A percentile compares a stretch with the other conserved stretches of the same genome.
These are phyloP conservation scores for Cerastis rubricosa DNA, from an alignment of 2,888 invertebrate genomes.

Conservation along the genomic window DNA sequence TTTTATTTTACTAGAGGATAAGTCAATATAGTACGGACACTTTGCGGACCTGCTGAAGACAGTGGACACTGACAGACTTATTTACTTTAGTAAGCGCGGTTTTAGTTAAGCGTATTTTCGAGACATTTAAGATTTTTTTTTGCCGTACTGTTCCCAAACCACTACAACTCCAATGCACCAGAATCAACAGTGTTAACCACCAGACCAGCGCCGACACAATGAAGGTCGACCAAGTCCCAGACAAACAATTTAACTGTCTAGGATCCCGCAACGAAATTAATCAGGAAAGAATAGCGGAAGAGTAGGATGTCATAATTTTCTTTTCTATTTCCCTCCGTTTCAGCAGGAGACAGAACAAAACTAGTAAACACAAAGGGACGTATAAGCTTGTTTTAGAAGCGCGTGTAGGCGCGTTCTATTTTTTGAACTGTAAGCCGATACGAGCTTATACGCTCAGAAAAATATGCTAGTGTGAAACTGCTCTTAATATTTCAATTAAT, in stretches of 20 bases:
- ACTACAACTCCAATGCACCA: too few relatives aligned
- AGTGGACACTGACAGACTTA: background rate
- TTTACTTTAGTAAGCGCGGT: background rate
- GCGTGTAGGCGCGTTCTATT: background rate
- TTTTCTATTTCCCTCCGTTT: too few relatives aligned
- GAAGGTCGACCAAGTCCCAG: too few relatives aligned
- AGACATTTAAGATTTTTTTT: background rate
- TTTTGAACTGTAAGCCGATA: background rate
- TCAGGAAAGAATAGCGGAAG: too few relatives aligned
- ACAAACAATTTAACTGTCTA: too few relatives aligned
- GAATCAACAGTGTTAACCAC: too few relatives aligned
- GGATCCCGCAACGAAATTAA: too few relatives aligned
- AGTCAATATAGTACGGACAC: background rate
- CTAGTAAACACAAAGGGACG: too few relatives aligned
- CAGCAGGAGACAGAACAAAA: too few relatives aligned
- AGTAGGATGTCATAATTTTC: too few relatives aligned
- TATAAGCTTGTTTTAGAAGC: background rate
- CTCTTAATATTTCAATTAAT: background rate
- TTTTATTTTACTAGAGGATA: constrained; percentile 5
- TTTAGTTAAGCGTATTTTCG: background rate
- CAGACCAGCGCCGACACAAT: too few relatives aligned
- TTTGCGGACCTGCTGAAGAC: background rate
- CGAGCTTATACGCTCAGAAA: background rate
- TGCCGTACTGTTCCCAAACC: too few relatives aligned
- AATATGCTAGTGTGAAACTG: background rate